Evolutionary conservation across 2,888 invertebrate species (phyloP), one percentile per base, ranked within the genome.

Genomic region (Heteromyza rotundicornis): DNA sequence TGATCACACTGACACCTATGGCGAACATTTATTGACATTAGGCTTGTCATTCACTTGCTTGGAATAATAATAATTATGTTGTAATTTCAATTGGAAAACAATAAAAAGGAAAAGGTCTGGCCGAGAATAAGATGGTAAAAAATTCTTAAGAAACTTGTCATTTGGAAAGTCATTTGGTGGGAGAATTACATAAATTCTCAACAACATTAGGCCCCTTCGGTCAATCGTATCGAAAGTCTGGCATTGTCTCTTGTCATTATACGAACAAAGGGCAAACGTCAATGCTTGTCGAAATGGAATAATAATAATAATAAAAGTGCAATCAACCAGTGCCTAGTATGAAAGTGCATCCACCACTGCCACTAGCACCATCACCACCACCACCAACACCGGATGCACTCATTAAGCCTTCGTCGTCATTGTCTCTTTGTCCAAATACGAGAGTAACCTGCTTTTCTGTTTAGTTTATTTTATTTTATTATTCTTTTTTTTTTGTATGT

Each of bases 361-460:
- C 27, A 27, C 7, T 27, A 27, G 27, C 27, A 27, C 27, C 27
- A 27, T 10, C 27, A 27, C 27, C 27, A 10, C 5, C 27, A 10
- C 5, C 27, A 10, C 5, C 27, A 27, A 5, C 10, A 40, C 40
- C 40, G 40, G 40, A 40, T 40, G 40, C 40, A n/a, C 40, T 40
- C 40, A 40, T 40, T 40, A 40, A 40, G 40, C 14, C 40, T 40
- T 8, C 8, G 14, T 5, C 5, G 40, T 40, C 40, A 12, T 40
- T 40, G 40, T 40, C 40, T n/a, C 40, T 40, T 40, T 40, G 40
- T 40, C 40, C 40, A 40, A n/a, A n/a, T n/a, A n/a, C n/a, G n/a
- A n/a, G n/a, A n/a, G 8, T n/a, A 40, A 40, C 40, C 40, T 40
- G 27, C 27, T 27, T 27, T 27, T 27, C 10, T 27, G 7, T 27